Conservation (phyloP, 2,797 vertebrate genomes). For the Halcyon leucocephala region DNA sequence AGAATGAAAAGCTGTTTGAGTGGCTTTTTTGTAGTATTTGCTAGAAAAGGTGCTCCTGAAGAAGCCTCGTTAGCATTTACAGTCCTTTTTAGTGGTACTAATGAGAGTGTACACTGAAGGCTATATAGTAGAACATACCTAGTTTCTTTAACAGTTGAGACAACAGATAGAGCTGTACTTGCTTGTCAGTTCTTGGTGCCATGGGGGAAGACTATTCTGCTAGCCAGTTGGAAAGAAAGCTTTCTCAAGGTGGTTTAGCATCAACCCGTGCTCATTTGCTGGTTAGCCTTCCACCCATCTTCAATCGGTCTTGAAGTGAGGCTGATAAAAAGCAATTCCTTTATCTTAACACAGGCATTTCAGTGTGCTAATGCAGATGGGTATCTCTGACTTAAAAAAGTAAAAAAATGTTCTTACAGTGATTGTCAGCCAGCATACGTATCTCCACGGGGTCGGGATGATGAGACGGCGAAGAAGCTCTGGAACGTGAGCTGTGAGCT, state of each 20-base stretch:
- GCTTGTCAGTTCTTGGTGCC: not conserved
- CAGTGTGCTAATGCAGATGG: not conserved
- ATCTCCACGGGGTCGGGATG: slow-evolving; percentile 86
- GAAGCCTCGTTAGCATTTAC: not conserved
- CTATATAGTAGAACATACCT: not conserved
- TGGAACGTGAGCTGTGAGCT: slow-evolving; percentile 92
- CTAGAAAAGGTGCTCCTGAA: not conserved
- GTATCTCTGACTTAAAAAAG: not conserved
- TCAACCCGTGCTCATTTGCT: not conserved
- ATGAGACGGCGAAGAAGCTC: slow-evolving; percentile 86
- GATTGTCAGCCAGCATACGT: slow-evolving; percentile 89
- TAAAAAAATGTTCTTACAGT: slow-evolving; percentile 72
- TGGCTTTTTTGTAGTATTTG: not conserved
- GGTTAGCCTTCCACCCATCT: not conserved
- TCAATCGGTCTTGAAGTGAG: not conserved
- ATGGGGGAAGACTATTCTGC: not conserved
- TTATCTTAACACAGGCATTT: not conserved
- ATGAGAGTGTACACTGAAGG: not conserved
- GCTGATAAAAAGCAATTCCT: not conserved
- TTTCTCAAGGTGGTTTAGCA: not conserved
- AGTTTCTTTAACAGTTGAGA: not conserved
- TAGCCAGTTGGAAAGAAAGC: not conserved
- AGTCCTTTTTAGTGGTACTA: not conserved
- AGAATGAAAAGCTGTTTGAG: not conserved
- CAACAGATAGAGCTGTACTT: not conserved